Evolutionary conservation across 2,888 invertebrate species (phyloP).

Genomic region (Diadegma fenestrale): DNA sequence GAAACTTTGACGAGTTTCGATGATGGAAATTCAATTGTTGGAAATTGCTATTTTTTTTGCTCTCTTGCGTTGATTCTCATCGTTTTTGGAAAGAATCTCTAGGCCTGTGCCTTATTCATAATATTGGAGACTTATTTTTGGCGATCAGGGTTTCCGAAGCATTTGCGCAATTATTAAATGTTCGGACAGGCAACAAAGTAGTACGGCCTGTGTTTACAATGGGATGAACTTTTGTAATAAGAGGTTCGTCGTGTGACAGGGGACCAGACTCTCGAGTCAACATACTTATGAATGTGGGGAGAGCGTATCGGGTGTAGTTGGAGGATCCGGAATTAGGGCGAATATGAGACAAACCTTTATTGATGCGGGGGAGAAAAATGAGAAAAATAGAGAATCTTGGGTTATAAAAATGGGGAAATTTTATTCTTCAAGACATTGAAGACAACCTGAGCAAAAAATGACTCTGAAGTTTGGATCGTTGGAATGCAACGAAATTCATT

Average conservation of each 20-base stretch:
- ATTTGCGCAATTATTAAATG: conserved; percentile 43
- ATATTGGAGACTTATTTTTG: conserved; percentile 16
- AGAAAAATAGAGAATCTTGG: background rate
- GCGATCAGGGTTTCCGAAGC: conserved; percentile 35
- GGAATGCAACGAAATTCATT: too few species aligned
- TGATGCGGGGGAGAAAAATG: background rate
- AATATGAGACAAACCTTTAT: conserved; percentile 6
- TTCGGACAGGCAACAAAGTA: background rate
- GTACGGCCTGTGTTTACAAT: conserved; percentile 48
- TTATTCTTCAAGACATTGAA: too few species aligned
- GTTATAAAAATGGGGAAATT: background rate
- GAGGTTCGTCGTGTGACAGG: conserved; percentile 44
- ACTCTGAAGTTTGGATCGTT: too few species aligned
- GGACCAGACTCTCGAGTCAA: conserved; percentile 51
- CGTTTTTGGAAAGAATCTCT: background rate
- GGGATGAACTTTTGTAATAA: conserved; percentile 49
- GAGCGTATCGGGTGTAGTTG: conserved; percentile 7
- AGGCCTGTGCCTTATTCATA: background rate
- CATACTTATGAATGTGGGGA: conserved; percentile 12
- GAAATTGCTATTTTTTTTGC: background rate
- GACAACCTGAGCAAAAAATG: background rate
- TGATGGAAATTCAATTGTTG: background rate
- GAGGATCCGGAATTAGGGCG: conserved; percentile 11
- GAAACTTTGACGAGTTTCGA: too few species aligned
- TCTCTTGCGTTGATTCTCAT: background rate